Percentiles rank a stretch among this genome's conserved stretches.
Evolutionary conservation across 2,113 vertebrate genomes (phyloP).

Genomic region (Charina bottae): DNA sequence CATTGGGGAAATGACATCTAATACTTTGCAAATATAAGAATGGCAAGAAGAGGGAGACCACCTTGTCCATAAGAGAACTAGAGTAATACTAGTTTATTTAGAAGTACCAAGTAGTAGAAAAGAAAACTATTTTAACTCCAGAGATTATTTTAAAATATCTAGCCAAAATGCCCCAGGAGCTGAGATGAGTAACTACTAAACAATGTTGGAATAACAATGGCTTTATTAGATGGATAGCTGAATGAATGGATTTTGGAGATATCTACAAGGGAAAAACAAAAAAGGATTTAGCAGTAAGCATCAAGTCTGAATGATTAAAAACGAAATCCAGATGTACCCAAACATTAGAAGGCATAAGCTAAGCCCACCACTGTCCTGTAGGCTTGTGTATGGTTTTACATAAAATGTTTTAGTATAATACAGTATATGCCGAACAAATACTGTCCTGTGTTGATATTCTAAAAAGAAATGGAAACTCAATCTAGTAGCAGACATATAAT

Average conservation of each 20-base stretch:
- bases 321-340: neutral
- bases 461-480: neutral
- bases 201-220: neutral
- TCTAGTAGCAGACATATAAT: neutral
- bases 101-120: neutral
- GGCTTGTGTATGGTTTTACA: neutral
- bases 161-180: neutral
- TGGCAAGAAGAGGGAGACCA: neutral
- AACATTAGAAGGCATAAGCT: neutral
- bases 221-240: neutral
- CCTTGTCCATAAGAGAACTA: neutral
- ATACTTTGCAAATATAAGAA: neutral
- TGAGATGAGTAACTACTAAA: neutral
- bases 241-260: neutral
- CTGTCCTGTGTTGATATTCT: neutral
- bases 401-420: neutral
- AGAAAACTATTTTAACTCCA: neutral
- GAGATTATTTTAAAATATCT: neutral
- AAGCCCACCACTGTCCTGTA: neutral
- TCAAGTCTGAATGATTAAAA: neutral
- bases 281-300: neutral
- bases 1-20: neutral
- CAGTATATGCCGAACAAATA: neutral
- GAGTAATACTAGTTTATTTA: neutral
- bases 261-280: neutral